Conservation (phyloP, 2,113 vertebrate genomes). For the Ovis aries region ARS-UI_Ramb_v3.0 NC_056071.1:43656001-43656500, state of each 20-base stretch:
- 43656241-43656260: neutral
- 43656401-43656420: neutral
- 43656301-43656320: slow-evolving; percentile 5
- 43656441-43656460: neutral
- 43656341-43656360: neutral
- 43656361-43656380: neutral
- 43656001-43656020: neutral
- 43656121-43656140: neutral
- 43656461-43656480: neutral
- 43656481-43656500: neutral
- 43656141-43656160: neutral
- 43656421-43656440: neutral
- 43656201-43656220: neutral
- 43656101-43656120: neutral
- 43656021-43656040: neutral
- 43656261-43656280: neutral
- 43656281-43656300: neutral
- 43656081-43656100: neutral
- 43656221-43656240: neutral
- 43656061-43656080: neutral
- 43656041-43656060: neutral
- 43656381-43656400: neutral
- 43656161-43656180: neutral
- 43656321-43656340: slow-evolving; percentile 25
- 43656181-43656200: neutral